Conservation (phyloP, 2,888 invertebrate species). For the Rhingia campestris region DNA sequence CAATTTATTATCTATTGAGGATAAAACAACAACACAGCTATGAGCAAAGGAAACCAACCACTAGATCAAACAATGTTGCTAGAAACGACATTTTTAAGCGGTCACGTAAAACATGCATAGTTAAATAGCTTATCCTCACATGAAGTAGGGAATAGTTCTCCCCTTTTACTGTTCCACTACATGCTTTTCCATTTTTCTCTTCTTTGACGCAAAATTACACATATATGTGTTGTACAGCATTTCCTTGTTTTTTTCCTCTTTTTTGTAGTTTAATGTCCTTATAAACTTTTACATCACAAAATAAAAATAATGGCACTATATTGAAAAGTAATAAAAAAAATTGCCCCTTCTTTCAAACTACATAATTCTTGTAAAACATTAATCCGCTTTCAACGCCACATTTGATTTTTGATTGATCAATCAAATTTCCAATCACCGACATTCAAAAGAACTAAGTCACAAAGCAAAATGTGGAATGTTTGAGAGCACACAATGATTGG, state of each 20-base stretch:
- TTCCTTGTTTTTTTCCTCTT: not conserved
- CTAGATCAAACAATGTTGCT: constrained; percentile 5
- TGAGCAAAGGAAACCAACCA: not conserved
- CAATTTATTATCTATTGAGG: constrained; percentile 3
- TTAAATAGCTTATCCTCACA: constrained; percentile 29
- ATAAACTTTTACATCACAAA: constrained; percentile 40
- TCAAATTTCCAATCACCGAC: constrained; percentile 9
- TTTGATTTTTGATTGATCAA: constrained; percentile 50
- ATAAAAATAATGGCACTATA: constrained; percentile 30
- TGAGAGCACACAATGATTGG: too few relatives aligned
- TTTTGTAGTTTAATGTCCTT: constrained; percentile 23
- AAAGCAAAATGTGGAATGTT: too few relatives aligned
- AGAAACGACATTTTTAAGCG: constrained; percentile 31
- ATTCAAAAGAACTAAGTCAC: too few relatives aligned
- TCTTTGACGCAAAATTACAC: constrained; percentile 1
- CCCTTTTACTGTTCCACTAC: constrained; percentile 19
- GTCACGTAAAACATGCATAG: constrained; percentile 48
- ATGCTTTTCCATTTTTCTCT: constrained; percentile 41
- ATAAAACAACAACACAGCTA: not conserved
- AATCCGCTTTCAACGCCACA: constrained; percentile 7
- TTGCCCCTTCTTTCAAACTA: not conserved
- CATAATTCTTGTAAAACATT: not conserved
- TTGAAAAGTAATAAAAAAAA: constrained; percentile 10
- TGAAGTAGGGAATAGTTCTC: not conserved
- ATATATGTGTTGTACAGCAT: not conserved